Conservation (phyloP, 1,140 invertebrate genomes). For the Trachymyrmex septentrionalis region DNA sequence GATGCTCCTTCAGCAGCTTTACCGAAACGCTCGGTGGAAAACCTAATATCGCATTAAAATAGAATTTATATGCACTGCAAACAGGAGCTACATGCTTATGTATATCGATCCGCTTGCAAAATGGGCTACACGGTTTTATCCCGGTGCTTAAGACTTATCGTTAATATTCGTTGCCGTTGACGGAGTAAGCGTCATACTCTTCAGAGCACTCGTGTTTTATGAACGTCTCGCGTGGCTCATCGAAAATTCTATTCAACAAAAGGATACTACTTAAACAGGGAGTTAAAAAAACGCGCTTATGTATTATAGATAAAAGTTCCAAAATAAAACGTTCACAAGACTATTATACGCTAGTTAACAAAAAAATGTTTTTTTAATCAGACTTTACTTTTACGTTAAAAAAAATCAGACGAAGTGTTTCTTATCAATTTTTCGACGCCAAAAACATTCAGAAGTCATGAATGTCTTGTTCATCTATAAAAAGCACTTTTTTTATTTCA, state of each 20-base stretch:
- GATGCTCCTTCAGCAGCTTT: not conserved
- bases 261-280: not conserved
- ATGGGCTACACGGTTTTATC: not conserved
- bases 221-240: constrained; percentile 41
- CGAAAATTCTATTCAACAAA: constrained; percentile 49
- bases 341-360: not conserved
- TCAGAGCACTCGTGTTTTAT: constrained; percentile 13
- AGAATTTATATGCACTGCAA: constrained; percentile 17
- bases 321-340: not conserved
- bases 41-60: constrained; percentile 47
- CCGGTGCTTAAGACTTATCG: constrained; percentile 48
- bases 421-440: too few species aligned
- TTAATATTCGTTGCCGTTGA: constrained; percentile 49
- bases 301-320: constrained; percentile 34
- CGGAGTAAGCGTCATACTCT: constrained; percentile 25
- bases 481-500: too few species aligned
- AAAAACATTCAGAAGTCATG: too few species aligned
- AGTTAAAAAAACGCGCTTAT: constrained; percentile 1
- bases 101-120: constrained; percentile 38
- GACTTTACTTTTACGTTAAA: too few species aligned
- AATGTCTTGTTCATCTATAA: too few species aligned
- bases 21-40: not conserved
- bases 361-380: too few species aligned
- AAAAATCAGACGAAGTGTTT: too few species aligned
- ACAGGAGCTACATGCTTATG: not conserved